Percentiles rank a stretch among this genome's conserved stretches.
Conservation (phyloP, 1,140 invertebrate species). For the Lucilia cuprina region DNA sequence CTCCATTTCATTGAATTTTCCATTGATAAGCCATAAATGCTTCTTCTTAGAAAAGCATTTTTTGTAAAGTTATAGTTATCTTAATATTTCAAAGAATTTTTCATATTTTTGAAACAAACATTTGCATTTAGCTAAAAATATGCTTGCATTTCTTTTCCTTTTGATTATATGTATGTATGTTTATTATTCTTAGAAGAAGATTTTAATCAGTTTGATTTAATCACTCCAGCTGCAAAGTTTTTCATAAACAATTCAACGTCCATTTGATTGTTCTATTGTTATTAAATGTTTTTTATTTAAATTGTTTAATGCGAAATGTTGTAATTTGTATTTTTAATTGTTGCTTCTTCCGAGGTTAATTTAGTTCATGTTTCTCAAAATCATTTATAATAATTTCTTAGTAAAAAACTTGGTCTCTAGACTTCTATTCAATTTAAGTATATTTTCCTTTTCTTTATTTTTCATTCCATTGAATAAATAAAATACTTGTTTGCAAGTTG, state of each 20-base stretch:
- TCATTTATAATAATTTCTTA: neutral
- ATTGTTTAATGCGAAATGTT: neutral
- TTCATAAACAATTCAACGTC: neutral
- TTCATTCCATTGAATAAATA: neutral
- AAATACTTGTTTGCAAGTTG: neutral
- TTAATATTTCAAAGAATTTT: too few relatives aligned
- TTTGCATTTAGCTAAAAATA: too few relatives aligned
- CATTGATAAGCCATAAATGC: too few relatives aligned
- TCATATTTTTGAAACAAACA: too few relatives aligned
- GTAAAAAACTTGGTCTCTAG: neutral
- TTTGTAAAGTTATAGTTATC: too few relatives aligned
- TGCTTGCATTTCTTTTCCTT: too few relatives aligned
- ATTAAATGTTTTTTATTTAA: neutral
- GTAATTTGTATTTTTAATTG: neutral
- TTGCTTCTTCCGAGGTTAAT: neutral
- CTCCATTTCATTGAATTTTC: too few relatives aligned
- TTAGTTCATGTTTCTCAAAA: neutral
- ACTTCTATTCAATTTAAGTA: neutral
- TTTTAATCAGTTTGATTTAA: neutral
- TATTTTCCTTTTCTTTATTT: neutral
- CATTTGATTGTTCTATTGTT: neutral
- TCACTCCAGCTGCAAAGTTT: neutral
- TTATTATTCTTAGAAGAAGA: neutral
- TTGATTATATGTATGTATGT: neutral
- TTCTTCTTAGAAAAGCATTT: too few relatives aligned